Evolutionary conservation across 2,888 invertebrate genomes (phyloP).

Genomic region (Lasioglossum figueresi): DNA sequence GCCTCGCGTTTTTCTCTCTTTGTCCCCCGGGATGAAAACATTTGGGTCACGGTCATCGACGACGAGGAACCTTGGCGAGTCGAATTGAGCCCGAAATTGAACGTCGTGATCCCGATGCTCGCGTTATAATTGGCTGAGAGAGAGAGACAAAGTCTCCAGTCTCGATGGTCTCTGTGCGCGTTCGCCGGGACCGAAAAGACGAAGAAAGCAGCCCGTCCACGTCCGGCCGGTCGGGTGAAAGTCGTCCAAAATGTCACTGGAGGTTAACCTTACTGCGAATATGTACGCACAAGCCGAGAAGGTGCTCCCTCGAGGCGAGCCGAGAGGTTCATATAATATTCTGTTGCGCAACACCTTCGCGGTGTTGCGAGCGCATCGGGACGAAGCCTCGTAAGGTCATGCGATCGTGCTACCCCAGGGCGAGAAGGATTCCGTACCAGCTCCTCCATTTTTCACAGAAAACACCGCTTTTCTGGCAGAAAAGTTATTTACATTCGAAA

Average conservation of each 20-base stretch:
- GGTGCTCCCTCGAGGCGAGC: constrained; percentile 19
- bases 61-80: neutral
- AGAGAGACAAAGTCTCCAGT: neutral
- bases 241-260: constrained; percentile 82
- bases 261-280: constrained; percentile 80
- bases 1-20: neutral
- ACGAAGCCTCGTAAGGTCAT: constrained; percentile 37
- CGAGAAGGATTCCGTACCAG: neutral
- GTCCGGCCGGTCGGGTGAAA: constrained; percentile 77
- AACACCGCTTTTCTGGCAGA: too few relatives aligned
- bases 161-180: constrained; percentile 17
- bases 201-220: constrained; percentile 77
- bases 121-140: constrained; percentile 43
- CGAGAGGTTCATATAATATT: constrained; percentile 46
- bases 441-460: too few relatives aligned
- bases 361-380: neutral
- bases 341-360: constrained; percentile 58
- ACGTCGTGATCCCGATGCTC: neutral
- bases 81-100: constrained; percentile 11
- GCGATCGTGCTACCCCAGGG: neutral
- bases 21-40: constrained; percentile 18
- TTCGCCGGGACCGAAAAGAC: constrained; percentile 72
- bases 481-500: too few relatives aligned
- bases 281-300: constrained; percentile 60
- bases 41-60: constrained; percentile 49